phyloP scores from a whole-genome alignment of 2,888 invertebrate genomes.

The Deroplatys truncata region DNA sequence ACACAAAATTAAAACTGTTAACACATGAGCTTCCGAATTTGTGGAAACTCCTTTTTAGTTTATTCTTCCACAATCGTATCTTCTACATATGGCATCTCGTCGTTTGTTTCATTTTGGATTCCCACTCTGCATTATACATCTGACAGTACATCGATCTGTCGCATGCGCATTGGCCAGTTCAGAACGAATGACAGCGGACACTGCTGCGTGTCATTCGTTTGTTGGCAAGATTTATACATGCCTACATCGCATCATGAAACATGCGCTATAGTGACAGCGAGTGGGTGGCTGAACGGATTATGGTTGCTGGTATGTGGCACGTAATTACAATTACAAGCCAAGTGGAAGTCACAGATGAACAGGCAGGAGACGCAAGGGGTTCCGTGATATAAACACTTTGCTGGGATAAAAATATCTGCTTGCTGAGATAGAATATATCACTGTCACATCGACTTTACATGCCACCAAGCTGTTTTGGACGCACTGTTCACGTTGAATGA shows the following conservation, averaged over 20 bases:
- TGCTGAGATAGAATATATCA: background rate
- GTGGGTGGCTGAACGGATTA: background rate
- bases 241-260: background rate
- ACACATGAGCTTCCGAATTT: too few relatives aligned
- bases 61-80: too few relatives aligned
- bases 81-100: too few relatives aligned
- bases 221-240: background rate
- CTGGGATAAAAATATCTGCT: background rate
- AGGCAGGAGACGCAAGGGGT: background rate
- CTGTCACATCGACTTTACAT: background rate
- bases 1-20: too few relatives aligned
- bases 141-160: background rate
- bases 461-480: background rate
- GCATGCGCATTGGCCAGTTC: background rate
- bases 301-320: constrained; percentile 1
- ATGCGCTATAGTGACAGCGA: background rate
- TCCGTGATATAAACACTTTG: background rate
- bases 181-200: background rate
- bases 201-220: background rate
- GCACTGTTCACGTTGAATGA: background rate
- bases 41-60: too few relatives aligned
- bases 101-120: too few relatives aligned
- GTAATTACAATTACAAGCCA: constrained; percentile 11
- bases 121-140: background rate
- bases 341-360: background rate